Evolutionary conservation across 1,140 invertebrate species (phyloP), one percentile per base, ranked within the genome.

Genomic region (Cotesia chilonis): DNA sequence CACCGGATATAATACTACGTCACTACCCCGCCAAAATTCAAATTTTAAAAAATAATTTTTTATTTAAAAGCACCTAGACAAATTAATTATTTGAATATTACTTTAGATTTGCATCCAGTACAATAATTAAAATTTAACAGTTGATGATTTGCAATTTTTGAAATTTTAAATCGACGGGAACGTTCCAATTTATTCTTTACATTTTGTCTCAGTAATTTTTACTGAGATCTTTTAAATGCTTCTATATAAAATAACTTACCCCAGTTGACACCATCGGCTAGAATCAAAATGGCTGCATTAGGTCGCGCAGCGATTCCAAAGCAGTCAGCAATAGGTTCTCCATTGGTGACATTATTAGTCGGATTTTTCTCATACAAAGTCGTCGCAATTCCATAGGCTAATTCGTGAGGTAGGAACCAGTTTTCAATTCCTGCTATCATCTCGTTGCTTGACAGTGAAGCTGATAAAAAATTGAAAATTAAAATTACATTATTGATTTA

Each of bases 191-290:
- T 17, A 17, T 17, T 17, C 17, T 17, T 17, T 17, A 17, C 17
- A 17, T 17, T 17, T 17, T 17, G 17, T 17, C 17, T 17, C 17
- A 17, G 1, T 17, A 17, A 17, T 17, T 17, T 17, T 17, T 17
- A 17, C 17, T 17, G 14, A 14, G 14, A 14, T 17, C 20, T 65
- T 14, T 36, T 14, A 14, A 14, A 14, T 14, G 28, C 28, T 28
- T 28, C 28, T 28, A 47, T 47, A 14, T n/a, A 41, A 60, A 47
- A 60, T 63, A 36, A 20, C 82, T 91, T 89, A 85, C 96, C 96
- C 96, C 96, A 97, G 87, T 98, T 97, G 0, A 97, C 96, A 51
- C 96, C 96, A 89, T 97, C 96, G 10, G 95, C 96, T 60, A 98
- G 88, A 41, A 93, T 92, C 78, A 97, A 86, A 72, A 96, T 90